phyloP scores from a whole-genome alignment of 2,888 invertebrate genomes.

The Leucophenga maculata region DNA sequence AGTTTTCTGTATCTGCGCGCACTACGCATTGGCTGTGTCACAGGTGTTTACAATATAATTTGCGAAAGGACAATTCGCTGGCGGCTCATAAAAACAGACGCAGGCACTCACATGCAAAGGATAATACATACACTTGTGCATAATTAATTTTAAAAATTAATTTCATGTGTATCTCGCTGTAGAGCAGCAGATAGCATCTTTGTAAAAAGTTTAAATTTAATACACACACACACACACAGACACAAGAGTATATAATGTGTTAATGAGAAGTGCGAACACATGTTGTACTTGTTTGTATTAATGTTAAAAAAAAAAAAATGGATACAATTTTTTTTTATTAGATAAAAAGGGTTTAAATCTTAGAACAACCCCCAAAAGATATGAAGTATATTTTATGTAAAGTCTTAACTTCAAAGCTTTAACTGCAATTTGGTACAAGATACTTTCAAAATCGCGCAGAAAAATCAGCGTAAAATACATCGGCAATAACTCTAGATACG shows the following conservation, averaged over 20 bases:
- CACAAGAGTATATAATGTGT: conserved; percentile 26
- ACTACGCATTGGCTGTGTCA: not conserved
- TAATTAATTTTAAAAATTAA: conserved; percentile 6
- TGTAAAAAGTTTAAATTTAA: conserved; percentile 18
- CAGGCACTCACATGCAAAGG: not conserved
- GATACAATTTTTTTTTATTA: not conserved
- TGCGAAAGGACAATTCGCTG: conserved; percentile 37
- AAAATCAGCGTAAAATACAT: no score
- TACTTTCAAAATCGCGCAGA: no score
- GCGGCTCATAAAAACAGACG: conserved; percentile 36
- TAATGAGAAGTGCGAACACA: conserved; percentile 47
- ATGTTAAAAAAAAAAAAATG: not conserved
- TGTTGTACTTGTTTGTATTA: conserved; percentile 17
- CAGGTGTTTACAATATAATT: conserved; percentile 29
- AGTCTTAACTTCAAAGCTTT: not conserved
- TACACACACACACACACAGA: not conserved
- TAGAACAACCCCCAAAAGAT: not conserved
- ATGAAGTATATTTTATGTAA: conserved; percentile 28
- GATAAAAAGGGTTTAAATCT: conserved; percentile 3
- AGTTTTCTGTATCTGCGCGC: conserved; percentile 46
- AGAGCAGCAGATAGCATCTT: conserved; percentile 12
- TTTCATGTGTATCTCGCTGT: not conserved
- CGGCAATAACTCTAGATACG: not conserved
- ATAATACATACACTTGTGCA: conserved; percentile 1
- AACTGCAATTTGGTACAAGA: no score